phyloP scores from a whole-genome alignment of 2,888 invertebrate species.

The Drosophila lacicola region DNA sequence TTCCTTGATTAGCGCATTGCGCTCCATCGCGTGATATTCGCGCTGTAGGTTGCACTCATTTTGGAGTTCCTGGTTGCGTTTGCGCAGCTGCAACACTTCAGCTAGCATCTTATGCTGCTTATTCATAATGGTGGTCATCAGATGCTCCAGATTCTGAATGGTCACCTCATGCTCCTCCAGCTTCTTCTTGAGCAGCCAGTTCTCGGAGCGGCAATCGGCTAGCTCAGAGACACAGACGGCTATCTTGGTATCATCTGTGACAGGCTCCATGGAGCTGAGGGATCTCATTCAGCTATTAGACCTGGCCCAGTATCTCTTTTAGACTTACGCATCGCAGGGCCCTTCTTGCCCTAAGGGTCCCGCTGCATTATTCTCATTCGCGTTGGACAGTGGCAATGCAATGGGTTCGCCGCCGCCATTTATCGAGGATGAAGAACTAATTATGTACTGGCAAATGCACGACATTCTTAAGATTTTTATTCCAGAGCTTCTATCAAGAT shows the following conservation, averaged over 20 bases:
- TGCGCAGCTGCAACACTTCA: slow-evolving; percentile 76
- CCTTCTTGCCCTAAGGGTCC: not conserved
- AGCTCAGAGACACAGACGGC: slow-evolving; percentile 74
- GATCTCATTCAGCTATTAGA: not conserved
- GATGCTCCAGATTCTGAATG: slow-evolving; percentile 76
- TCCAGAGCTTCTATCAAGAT: slow-evolving; percentile 1
- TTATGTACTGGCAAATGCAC: slow-evolving; percentile 60
- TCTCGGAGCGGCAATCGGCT: slow-evolving; percentile 74
- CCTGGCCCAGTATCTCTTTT: not conserved
- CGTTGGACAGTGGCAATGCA: slow-evolving; percentile 1
- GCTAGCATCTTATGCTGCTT: slow-evolving; percentile 79
- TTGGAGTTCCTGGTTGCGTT: slow-evolving; percentile 68
- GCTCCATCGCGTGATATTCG: slow-evolving; percentile 79
- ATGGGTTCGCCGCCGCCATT: not conserved
- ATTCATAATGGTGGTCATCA: slow-evolving; percentile 77
- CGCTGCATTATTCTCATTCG: not conserved
- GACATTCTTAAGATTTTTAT: slow-evolving; percentile 39
- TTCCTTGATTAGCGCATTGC: slow-evolving; percentile 74
- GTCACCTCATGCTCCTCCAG: slow-evolving; percentile 69
- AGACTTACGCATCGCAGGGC: slow-evolving; percentile 12
- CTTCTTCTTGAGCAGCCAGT: slow-evolving; percentile 77
- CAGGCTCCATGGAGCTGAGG: slow-evolving; percentile 1
- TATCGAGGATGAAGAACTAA: slow-evolving; percentile 7
- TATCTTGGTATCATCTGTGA: slow-evolving; percentile 28
- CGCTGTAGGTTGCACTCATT: slow-evolving; percentile 76